A percentile compares a stretch with the other conserved stretches of the same genome.
These are phyloP conservation scores for Anguilla megastoma DNA, from an alignment of 2,797 vertebrate genomes.

Conservation along the genomic window DNA sequence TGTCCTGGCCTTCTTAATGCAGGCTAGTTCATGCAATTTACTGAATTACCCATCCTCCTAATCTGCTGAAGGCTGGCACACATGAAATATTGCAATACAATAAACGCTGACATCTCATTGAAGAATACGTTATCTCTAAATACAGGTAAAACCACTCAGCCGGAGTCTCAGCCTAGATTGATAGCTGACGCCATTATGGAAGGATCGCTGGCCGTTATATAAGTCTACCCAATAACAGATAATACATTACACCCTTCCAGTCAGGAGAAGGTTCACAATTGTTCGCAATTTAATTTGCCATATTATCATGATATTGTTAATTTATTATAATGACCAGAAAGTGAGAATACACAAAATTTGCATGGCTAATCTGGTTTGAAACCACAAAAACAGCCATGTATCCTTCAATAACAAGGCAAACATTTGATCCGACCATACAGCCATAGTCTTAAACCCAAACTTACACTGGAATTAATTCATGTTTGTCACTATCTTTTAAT, in stretches of 20 bases:
- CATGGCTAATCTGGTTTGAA: not conserved
- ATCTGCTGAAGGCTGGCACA: slow-evolving; percentile 11
- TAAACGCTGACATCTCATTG: slow-evolving; percentile 3
- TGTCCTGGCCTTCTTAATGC: not conserved
- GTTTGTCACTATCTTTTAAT: not conserved
- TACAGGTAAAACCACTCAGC: not conserved
- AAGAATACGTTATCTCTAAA: not conserved
- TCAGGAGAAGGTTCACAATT: not conserved
- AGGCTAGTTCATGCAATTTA: not conserved
- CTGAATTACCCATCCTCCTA: slow-evolving; percentile 9
- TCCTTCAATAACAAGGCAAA: not conserved
- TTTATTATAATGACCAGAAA: not conserved
- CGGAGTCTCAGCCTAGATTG: not conserved
- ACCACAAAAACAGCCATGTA: not conserved
- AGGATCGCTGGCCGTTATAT: slow-evolving; percentile 23
- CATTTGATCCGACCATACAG: not conserved
- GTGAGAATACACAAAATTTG: not conserved
- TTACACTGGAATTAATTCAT: not conserved
- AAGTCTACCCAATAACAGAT: slow-evolving; percentile 25
- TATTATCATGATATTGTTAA: not conserved
- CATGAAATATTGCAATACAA: slow-evolving; percentile 22
- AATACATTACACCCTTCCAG: slow-evolving; percentile 5
- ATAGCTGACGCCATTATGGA: not conserved
- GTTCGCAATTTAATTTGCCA: not conserved
- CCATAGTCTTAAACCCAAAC: not conserved